Evolutionary conservation across 2,888 invertebrate species (phyloP), one percentile per base, ranked within the genome.

Genomic region (Notodonta ziczac): DNA sequence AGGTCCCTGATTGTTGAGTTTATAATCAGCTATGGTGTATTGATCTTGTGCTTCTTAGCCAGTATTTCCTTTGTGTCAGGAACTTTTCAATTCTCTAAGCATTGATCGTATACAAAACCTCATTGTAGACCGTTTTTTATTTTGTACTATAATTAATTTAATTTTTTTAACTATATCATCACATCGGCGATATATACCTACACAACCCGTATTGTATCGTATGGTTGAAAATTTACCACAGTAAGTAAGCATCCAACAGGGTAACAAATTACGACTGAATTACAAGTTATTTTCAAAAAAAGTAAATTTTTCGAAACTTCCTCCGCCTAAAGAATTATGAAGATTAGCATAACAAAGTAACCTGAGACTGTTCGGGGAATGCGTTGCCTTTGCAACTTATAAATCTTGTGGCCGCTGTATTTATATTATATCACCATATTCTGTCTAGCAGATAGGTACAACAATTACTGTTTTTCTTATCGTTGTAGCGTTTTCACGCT

Each of bases 341-440:
- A 89, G 89, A 93, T 92, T 93, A 91, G 90, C 93, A 93, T 93
- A 92, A 93, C 93, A 92, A 93, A 91, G 91, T 91, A 87, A 90
- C 80, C 87, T 84, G 86, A 82, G 87, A 85, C 91, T 87, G 89
- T 88, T 89, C 86, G 82, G 81, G 83, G 84, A 87, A 87, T 89
- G 89, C 88, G 87, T 86, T 80, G 84, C 81, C 80, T 87, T 87
- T 79, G 80, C 80, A 82, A 82, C 82, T 85, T 79, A 79, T 67
- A 81, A 86, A 87, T 86, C 84, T 84, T 77, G 76, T 70, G 70
- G 76, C 78, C 76, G 78, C 80, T 77, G 66, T 72, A 74, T 73
- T 68, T 70, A 66, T 73, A 74, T 60, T 69, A 65, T 69, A 59
- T 60, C 13, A 24, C 24, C 24, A 24, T 24, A 1, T 24, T 24